Conservation (phyloP, 2,113 vertebrate species). For the Ochotona princeps region DNA sequence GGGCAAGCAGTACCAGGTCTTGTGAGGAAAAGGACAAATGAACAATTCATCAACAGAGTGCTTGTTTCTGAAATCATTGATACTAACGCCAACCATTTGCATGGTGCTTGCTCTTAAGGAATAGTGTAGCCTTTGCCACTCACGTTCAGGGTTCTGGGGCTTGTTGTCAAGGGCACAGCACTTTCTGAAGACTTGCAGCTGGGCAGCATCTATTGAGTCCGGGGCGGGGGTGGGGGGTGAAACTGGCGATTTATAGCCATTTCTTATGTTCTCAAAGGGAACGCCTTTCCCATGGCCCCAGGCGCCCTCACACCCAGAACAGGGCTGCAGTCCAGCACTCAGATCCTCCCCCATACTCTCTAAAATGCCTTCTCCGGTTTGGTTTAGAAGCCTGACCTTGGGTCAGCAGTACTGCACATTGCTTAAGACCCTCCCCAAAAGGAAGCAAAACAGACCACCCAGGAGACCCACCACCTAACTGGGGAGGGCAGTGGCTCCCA, state of each 20-base stretch:
- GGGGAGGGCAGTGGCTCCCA: neutral
- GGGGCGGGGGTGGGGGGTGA: conserved; percentile 21
- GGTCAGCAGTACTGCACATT: conserved; percentile 11
- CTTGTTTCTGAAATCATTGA: neutral
- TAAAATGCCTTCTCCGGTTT: neutral
- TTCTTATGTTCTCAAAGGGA: conserved; percentile 48
- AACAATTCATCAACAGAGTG: neutral
- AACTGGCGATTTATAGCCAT: neutral
- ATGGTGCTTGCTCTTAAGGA: conserved; percentile 6
- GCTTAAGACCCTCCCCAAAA: conserved; percentile 50
- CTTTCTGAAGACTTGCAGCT: neutral
- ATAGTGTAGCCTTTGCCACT: neutral
- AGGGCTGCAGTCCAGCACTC: neutral
- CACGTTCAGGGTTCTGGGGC: neutral
- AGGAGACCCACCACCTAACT: conserved; percentile 24
- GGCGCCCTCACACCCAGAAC: neutral
- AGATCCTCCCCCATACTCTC: neutral
- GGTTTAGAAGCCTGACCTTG: neutral
- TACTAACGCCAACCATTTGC: neutral
- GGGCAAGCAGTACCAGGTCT: neutral
- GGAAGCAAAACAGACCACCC: conserved; percentile 40
- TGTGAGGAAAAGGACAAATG: neutral
- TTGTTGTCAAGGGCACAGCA: neutral
- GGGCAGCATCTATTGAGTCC: neutral
- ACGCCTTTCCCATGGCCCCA: neutral